A percentile compares a stretch with the other conserved stretches of the same genome.
phyloP scores from a whole-genome alignment of 1,140 invertebrate genomes.

The Octopus bimaculoides region DNA sequence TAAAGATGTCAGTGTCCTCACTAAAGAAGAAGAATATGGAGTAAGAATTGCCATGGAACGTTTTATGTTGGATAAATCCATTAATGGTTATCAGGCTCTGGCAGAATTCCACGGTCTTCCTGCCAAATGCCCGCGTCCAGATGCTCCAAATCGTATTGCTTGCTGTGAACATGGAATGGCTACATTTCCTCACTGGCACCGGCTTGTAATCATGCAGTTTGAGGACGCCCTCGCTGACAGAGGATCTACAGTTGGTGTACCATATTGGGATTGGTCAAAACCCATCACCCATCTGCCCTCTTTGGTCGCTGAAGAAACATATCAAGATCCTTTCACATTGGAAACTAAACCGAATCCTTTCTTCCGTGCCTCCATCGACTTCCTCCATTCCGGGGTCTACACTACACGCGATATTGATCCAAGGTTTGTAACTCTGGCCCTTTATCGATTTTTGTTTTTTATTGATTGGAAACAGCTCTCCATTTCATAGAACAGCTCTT shows the following conservation, averaged over 20 bases:
- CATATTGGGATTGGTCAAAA: slow-evolving; percentile 16
- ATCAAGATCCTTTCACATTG: no score
- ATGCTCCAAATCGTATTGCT: slow-evolving; percentile 5
- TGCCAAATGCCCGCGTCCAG: slow-evolving; percentile 10
- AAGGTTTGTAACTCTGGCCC: not conserved
- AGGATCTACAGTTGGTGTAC: slow-evolving; percentile 6
- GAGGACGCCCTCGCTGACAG: slow-evolving; percentile 10
- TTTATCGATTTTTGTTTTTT: not conserved
- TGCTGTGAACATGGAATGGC: slow-evolving; percentile 30
- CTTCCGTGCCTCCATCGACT: slow-evolving; percentile 19
- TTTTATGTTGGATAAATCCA: slow-evolving; percentile 18
- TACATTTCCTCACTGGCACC: slow-evolving; percentile 32
- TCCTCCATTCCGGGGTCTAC: not conserved
- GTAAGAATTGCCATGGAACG: slow-evolving; percentile 14
- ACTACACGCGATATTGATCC: slow-evolving; percentile 16
- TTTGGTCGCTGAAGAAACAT: slow-evolving; percentile 17
- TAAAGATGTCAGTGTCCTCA: slow-evolving; percentile 17
- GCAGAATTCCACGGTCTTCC: slow-evolving; percentile 29
- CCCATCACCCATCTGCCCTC: slow-evolving; percentile 21
- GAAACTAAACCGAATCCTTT: slow-evolving; percentile 23
- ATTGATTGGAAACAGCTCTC: no score
- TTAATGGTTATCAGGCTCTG: slow-evolving; percentile 28
- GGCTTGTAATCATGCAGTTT: slow-evolving; percentile 19
- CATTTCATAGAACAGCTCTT: no score
- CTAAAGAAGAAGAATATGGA: slow-evolving; percentile 7